Evolutionary conservation across 2,113 vertebrate genomes (phyloP), one percentile per base, ranked within the genome.

Genomic region (Nematolebias whitei): DNA sequence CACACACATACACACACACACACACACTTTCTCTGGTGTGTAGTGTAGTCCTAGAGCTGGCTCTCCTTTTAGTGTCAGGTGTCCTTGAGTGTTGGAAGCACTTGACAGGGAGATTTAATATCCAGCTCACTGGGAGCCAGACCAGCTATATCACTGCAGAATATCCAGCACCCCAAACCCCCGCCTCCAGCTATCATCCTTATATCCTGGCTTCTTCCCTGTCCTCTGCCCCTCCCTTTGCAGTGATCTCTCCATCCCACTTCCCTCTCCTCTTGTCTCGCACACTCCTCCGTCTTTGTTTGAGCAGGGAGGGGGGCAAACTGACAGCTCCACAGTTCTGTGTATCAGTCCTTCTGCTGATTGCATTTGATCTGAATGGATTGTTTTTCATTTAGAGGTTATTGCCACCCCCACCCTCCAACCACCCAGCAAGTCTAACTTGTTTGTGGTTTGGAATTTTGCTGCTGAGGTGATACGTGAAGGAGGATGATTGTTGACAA

Each of bases 61-160:
- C 80, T 81, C 80, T 71, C 70, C 78, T 77, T 76, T 77, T 58
- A 44, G 82, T 89, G 87, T 91, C 90, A 87, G 90, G 86, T 91
- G 91, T 91, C 91, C 89, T 91, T 91, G 93, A 95, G 92, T 93
- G 93, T 93, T 95, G 90, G 90, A 94, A 91, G 91, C 93, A 93
- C 93, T 96, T 95, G 95, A 95, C 87, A 80, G 91, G 92, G 94
- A 95, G 94, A 95, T 93, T 93, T 95, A 96, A 95, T 96, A 95
- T 94, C 95, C 93, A 94, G 92, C 93, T 92, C 91, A 85, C 92
- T 94, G 87, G 89, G 91, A 94, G 90, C 92, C 82, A 82, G 85
- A 91, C 88, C 90, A 93, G 92, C 95, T 93, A 94, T 95, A 95
- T 96, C 90, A 91, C 90, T 89, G 90, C 94, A 93, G 93, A 92